These are phyloP conservation scores for Tanytarsus gracilentus DNA, from an alignment of 2,888 invertebrate species.

Conservation along the genomic window DNA sequence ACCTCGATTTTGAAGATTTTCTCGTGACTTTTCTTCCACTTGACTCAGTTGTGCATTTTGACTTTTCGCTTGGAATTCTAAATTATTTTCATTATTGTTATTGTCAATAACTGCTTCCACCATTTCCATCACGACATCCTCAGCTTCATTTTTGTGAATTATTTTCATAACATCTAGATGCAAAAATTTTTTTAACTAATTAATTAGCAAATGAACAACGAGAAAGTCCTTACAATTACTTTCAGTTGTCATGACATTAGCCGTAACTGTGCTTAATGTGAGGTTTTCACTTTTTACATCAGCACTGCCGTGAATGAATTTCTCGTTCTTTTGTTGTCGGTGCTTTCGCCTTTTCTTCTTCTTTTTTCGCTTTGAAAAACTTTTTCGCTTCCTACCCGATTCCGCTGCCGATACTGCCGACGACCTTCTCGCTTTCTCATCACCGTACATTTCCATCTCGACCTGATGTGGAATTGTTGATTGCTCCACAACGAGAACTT, in stretches of 20 bases:
- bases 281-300: constrained; percentile 5
- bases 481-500: background rate
- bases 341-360: constrained; percentile 19
- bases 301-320: background rate
- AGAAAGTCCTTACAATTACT: background rate
- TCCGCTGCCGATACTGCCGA: background rate
- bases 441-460: background rate
- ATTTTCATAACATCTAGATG: too few species aligned
- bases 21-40: too few species aligned
- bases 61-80: too few species aligned
- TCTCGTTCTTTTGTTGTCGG: background rate
- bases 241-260: too few species aligned
- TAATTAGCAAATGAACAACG: too few species aligned
- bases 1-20: too few species aligned
- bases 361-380: constrained; percentile 1
- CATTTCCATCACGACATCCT: constrained; percentile 15
- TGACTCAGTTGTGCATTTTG: too few species aligned
- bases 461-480: background rate
- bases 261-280: too few species aligned
- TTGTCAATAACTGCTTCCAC: constrained; percentile 16
- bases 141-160: too few species aligned
- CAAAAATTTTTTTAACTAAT: too few species aligned
- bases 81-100: background rate
- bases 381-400: constrained; percentile 11
- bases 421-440: background rate